Conservation (phyloP, 2,888 invertebrate genomes). For the Digitonthophagus gazella region DNA sequence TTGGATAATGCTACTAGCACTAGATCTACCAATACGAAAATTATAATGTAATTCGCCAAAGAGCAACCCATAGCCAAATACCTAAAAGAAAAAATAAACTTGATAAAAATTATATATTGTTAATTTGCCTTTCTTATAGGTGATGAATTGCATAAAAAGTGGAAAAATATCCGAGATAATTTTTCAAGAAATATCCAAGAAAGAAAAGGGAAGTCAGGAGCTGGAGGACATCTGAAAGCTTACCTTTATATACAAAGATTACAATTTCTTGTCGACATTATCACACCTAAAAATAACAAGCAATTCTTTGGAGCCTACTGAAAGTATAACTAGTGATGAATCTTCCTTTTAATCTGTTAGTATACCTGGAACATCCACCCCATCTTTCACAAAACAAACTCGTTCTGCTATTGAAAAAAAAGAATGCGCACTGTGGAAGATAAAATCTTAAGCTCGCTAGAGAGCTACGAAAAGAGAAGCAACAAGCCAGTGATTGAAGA, state of each 20-base stretch:
- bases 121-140: slow-evolving; percentile 19
- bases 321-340: slow-evolving; percentile 16
- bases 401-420: slow-evolving; percentile 21
- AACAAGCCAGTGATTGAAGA: slow-evolving; percentile 12
- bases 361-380: slow-evolving; percentile 13
- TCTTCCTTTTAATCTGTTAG: slow-evolving; percentile 9
- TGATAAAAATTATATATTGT: slow-evolving; percentile 16
- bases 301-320: slow-evolving; percentile 22
- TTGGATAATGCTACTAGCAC: background rate
- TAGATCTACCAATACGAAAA: background rate
- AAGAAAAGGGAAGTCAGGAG: slow-evolving; percentile 33
- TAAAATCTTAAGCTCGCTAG: slow-evolving; percentile 21
- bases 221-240: slow-evolving; percentile 34
- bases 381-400: slow-evolving; percentile 15
- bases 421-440: slow-evolving; percentile 19
- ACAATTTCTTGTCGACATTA: slow-evolving; percentile 37
- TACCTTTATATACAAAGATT: slow-evolving; percentile 39
- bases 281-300: slow-evolving; percentile 33
- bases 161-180: slow-evolving; percentile 37
- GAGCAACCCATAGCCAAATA: slow-evolving; percentile 18
- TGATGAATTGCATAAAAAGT: slow-evolving; percentile 35
- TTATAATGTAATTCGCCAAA: slow-evolving; percentile 22
- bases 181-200: slow-evolving; percentile 35
- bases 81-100: slow-evolving; percentile 17
- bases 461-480: slow-evolving; percentile 18